These are phyloP conservation scores for Elymnias hypermnestra DNA, from an alignment of 1,140 invertebrate genomes.

Conservation along the genomic window DNA sequence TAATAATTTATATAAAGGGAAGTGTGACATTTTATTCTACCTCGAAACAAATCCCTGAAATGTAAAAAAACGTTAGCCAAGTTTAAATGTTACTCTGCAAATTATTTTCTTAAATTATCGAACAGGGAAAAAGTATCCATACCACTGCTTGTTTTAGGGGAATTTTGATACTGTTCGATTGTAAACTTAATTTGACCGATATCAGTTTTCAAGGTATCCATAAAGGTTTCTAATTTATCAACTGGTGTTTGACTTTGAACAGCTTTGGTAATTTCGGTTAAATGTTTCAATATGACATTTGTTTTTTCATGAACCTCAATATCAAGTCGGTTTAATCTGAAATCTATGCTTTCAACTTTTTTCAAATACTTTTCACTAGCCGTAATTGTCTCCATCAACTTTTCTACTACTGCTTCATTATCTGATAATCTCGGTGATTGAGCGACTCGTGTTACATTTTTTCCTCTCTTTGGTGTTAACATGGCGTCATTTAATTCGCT, in stretches of 20 bases:
- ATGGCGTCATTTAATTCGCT: constrained; percentile 53
- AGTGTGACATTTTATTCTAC: too few relatives aligned
- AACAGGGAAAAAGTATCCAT: constrained; percentile 1
- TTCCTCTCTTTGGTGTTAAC: constrained; percentile 34
- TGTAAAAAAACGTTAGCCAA: too few relatives aligned
- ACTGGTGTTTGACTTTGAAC: constrained; percentile 25
- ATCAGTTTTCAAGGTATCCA: constrained; percentile 37
- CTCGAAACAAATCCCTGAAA: too few relatives aligned
- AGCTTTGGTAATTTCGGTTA: constrained; percentile 40
- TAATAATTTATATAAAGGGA: too few relatives aligned
- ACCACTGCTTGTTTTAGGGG: constrained; percentile 20
- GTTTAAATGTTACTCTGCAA: too few relatives aligned
- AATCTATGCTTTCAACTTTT: constrained; percentile 61
- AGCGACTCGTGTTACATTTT: constrained; percentile 37
- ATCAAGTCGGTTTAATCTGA: constrained; percentile 58
- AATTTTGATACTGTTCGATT: not conserved
- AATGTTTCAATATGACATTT: constrained; percentile 48
- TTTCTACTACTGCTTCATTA: constrained; percentile 55
- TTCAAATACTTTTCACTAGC: constrained; percentile 63
- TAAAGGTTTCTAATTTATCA: constrained; percentile 34
- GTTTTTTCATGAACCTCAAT: constrained; percentile 67
- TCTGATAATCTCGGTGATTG: constrained; percentile 32
- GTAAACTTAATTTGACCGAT: constrained; percentile 34
- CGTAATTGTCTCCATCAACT: constrained; percentile 54
- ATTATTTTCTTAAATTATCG: too few relatives aligned